Evolutionary conservation across 1,140 invertebrate species (phyloP).

Genomic region (Camponotus floridanus): DNA sequence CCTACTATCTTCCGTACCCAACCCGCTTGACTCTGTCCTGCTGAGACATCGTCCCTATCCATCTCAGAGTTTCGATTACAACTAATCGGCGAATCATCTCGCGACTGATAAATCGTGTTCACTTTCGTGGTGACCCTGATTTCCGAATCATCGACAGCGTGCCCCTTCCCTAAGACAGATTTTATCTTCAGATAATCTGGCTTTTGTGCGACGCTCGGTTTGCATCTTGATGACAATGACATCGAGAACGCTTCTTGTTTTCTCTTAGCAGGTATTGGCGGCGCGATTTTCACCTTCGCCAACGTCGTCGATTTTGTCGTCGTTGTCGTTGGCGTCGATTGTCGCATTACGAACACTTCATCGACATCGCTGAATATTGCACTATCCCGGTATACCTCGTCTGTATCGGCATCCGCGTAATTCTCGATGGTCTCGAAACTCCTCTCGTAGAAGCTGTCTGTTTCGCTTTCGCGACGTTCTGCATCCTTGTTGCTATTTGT

Average conservation of each 20-base stretch:
- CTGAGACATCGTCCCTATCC: slow-evolving; percentile 81
- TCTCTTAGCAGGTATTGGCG: slow-evolving; percentile 82
- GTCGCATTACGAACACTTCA: slow-evolving; percentile 78
- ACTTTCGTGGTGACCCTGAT: slow-evolving; percentile 19
- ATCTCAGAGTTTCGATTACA: slow-evolving; percentile 47
- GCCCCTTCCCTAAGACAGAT: slow-evolving; percentile 36
- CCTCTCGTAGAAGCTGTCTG: slow-evolving; percentile 91
- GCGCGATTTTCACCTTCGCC: slow-evolving; percentile 76
- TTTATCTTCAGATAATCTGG: slow-evolving; percentile 77
- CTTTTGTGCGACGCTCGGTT: slow-evolving; percentile 77
- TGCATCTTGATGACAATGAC: slow-evolving; percentile 33
- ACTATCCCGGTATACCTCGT: slow-evolving; percentile 92
- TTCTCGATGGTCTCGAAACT: slow-evolving; percentile 92
- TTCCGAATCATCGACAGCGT: slow-evolving; percentile 14
- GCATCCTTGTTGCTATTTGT: slow-evolving; percentile 31
- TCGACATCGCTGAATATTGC: slow-evolving; percentile 94
- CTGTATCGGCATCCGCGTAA: slow-evolving; percentile 84
- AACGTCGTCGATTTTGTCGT: neutral
- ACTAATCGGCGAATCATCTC: slow-evolving; percentile 16
- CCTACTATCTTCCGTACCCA: slow-evolving; percentile 85
- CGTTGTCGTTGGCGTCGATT: neutral
- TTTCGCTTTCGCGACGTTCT: slow-evolving; percentile 82
- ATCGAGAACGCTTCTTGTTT: slow-evolving; percentile 30
- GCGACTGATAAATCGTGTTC: neutral
- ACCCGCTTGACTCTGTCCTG: slow-evolving; percentile 84